These are phyloP conservation scores for Antechinus flavipes DNA, from an alignment of 2,113 vertebrate genomes.

Conservation along the genomic window DNA sequence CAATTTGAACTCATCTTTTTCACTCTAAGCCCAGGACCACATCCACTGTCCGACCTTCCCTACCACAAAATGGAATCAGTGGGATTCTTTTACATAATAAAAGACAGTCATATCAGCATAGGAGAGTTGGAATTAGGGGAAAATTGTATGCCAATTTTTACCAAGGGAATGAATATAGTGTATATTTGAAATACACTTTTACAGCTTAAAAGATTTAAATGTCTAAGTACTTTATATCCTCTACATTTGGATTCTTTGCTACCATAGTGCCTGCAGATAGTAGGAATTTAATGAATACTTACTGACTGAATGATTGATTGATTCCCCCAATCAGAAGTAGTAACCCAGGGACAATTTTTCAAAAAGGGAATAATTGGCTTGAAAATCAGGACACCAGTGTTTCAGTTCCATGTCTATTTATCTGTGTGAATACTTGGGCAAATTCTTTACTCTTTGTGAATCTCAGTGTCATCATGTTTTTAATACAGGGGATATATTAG, in stretches of 20 bases:
- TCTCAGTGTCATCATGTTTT: too few relatives aligned
- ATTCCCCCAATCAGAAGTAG: neutral
- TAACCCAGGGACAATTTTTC: neutral
- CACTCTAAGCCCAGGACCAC: neutral
- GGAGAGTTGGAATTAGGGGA: neutral
- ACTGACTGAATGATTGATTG: neutral
- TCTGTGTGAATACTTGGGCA: neutral
- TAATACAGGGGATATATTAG: too few relatives aligned
- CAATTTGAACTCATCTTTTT: constrained; percentile 5
- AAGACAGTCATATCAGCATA: neutral
- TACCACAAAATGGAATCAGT: neutral
- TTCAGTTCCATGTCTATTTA: neutral
- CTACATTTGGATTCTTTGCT: neutral
- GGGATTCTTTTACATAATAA: too few relatives aligned
- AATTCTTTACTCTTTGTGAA: neutral
- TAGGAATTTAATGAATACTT: neutral
- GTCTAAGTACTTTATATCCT: neutral
- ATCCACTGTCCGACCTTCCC: neutral
- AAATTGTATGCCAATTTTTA: neutral
- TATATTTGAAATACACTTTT: neutral
- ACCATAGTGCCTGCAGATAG: neutral
- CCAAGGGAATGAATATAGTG: neutral
- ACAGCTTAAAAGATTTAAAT: neutral
- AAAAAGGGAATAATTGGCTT: neutral
- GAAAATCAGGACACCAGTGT: neutral